Conservation (phyloP, 2,113 vertebrate genomes). For the Elanoides forficatus region DNA sequence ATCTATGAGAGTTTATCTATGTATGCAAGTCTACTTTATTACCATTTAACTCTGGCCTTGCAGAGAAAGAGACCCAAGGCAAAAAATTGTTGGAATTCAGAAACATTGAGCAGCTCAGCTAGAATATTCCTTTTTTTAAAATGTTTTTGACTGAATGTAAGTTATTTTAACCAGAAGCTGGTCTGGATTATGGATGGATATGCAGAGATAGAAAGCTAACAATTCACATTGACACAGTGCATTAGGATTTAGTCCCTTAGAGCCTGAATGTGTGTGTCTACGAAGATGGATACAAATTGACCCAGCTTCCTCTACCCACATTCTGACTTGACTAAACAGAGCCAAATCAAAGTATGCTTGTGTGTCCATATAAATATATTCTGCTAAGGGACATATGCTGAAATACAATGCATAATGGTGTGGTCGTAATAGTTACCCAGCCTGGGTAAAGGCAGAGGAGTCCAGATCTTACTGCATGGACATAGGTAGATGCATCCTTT, state of each 20-base stretch:
- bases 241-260: not conserved
- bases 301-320: not conserved
- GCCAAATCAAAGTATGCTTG: not conserved
- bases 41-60: not conserved
- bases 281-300: not conserved
- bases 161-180: not conserved
- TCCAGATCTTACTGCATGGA: rapidly evolving
- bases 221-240: not conserved
- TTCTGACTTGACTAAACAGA: not conserved
- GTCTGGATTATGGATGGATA: not conserved
- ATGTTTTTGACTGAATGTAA: not conserved
- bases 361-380: not conserved
- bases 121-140: not conserved
- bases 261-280: not conserved
- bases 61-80: not conserved
- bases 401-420: not conserved
- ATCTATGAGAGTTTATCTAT: not conserved
- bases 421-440: not conserved
- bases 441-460: not conserved
- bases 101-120: not conserved
- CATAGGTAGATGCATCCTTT: not conserved
- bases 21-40: not conserved
- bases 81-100: not conserved
- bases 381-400: not conserved
- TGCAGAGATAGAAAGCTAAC: not conserved